A percentile compares a stretch with the other conserved stretches of the same genome.
phyloP scores from a whole-genome alignment of 2,888 invertebrate species.

The Clostera curtula region DNA sequence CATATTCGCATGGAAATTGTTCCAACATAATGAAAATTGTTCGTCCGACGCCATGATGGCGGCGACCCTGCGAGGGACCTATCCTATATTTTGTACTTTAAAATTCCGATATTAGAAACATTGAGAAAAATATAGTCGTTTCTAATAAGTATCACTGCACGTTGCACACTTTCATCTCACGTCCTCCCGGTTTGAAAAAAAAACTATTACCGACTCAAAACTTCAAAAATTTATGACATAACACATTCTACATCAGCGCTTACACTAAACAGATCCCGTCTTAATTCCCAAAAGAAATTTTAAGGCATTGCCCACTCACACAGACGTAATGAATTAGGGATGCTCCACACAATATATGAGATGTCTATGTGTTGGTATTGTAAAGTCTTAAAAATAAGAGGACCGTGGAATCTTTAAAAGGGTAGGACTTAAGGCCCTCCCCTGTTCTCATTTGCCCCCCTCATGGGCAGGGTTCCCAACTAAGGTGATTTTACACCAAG shows the following conservation, averaged over 20 bases:
- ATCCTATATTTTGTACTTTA: slow-evolving; percentile 71
- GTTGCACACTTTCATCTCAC: no score
- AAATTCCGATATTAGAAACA: slow-evolving; percentile 66
- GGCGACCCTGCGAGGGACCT: slow-evolving; percentile 55
- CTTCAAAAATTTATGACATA: slow-evolving; percentile 2
- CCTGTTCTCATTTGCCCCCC: slow-evolving; percentile 30
- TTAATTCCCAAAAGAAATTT: slow-evolving; percentile 12
- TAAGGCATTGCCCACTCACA: slow-evolving; percentile 24
- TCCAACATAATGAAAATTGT: slow-evolving; percentile 84
- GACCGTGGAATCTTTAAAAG: slow-evolving; percentile 73
- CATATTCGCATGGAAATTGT: slow-evolving; percentile 83
- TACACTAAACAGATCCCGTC: no score
- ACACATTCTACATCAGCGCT: slow-evolving; percentile 1
- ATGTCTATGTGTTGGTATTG: slow-evolving; percentile 65
- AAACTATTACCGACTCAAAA: not conserved
- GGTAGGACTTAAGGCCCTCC: slow-evolving; percentile 69
- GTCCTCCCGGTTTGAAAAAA: no score
- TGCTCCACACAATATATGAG: slow-evolving; percentile 37
- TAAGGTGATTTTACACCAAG: no score
- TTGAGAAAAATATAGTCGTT: slow-evolving; percentile 53
- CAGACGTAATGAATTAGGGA: slow-evolving; percentile 48
- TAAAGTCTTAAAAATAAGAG: slow-evolving; percentile 75
- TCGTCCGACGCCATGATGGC: slow-evolving; percentile 83
- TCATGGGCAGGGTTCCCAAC: no score
- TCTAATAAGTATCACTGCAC: slow-evolving; percentile 1